These are phyloP conservation scores for Miopithecus talapoin DNA, from an alignment of 2,797 vertebrate genomes.

Conservation along the genomic window DNA sequence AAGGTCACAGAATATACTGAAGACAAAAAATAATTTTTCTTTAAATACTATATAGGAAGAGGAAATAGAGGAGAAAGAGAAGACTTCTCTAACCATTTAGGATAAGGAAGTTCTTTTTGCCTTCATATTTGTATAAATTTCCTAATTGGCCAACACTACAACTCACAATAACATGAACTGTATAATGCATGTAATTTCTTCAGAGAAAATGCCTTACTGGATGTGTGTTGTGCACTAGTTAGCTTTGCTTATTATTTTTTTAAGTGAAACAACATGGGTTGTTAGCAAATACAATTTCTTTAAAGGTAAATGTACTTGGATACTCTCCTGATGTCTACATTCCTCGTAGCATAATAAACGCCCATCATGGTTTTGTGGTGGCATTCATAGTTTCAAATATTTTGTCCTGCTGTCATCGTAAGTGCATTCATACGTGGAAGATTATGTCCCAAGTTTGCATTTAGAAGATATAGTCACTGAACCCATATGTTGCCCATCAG, in stretches of 20 bases:
- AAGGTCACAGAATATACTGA: slow-evolving; percentile 44
- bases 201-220: not conserved
- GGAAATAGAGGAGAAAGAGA: not conserved
- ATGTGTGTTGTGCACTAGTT: not conserved
- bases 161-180: not conserved
- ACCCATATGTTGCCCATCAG: not conserved
- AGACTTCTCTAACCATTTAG: not conserved
- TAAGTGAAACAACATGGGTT: not conserved
- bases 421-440: not conserved
- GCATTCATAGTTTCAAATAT: not conserved
- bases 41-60: not conserved
- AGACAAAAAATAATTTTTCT: slow-evolving; percentile 24
- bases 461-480: not conserved
- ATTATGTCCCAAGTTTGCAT: not conserved
- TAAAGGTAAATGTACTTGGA: not conserved
- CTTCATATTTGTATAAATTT: slow-evolving; percentile 13
- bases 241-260: not conserved
- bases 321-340: not conserved
- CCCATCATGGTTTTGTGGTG: not conserved
- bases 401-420: not conserved
- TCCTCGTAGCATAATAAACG: not conserved
- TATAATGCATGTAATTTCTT: not conserved
- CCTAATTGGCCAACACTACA: not conserved
- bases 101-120: not conserved
- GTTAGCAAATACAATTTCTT: slow-evolving; percentile 1